Conservation (phyloP, 2,797 vertebrate species). For the Sebastes aleutianus region DNA sequence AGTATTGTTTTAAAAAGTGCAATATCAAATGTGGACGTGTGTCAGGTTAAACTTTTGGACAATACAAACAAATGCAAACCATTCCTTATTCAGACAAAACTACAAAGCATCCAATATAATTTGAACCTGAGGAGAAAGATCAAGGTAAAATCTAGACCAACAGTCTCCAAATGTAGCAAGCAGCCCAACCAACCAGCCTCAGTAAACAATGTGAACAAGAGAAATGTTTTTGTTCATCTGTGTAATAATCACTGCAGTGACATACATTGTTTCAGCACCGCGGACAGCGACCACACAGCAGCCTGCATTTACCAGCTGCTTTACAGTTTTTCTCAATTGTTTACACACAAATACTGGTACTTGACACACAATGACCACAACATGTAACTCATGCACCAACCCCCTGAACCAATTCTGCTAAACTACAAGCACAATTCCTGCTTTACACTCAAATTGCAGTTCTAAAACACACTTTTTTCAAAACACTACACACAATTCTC, state of each 20-base stretch:
- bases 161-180: background rate
- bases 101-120: background rate
- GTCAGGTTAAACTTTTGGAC: background rate
- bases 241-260: background rate
- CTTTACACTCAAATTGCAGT: no score
- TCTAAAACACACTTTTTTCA: no score
- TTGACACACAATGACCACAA: no score
- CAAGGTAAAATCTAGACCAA: background rate
- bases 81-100: background rate
- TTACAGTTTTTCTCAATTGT: no score
- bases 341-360: no score
- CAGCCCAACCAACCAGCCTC: background rate
- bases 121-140: background rate
- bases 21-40: background rate
- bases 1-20: background rate
- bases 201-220: background rate
- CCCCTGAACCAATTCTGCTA: no score
- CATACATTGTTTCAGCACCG: constrained; percentile 50
- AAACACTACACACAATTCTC: no score
- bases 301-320: background rate
- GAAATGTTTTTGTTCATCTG: background rate
- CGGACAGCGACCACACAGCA: constrained; percentile 30
- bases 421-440: no score
- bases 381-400: no score
- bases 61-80: background rate